These are phyloP conservation scores for Baryphthengus martii DNA, from an alignment of 2,113 vertebrate genomes.

Conservation along the genomic window DNA sequence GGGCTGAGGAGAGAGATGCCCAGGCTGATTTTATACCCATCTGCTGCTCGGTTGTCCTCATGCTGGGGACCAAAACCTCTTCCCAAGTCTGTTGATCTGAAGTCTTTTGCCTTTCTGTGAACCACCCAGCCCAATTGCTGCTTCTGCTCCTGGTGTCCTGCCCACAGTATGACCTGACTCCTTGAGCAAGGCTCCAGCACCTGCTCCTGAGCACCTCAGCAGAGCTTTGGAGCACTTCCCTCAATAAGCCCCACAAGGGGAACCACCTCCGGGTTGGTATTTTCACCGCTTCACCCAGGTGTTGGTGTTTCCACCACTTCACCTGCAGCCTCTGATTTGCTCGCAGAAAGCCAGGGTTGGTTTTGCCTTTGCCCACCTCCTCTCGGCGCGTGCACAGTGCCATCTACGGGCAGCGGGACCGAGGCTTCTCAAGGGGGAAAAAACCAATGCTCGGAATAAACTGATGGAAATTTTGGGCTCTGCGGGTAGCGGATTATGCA, in stretches of 20 bases:
- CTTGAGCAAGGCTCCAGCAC: rapidly evolving
- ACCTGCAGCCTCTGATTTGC: not conserved
- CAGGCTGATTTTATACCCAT: rapidly evolving
- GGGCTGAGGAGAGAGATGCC: not conserved
- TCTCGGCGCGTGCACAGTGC: not conserved
- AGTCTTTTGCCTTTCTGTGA: not conserved
- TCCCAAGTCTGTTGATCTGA: rapidly evolving
- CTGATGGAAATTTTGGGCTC: not conserved
- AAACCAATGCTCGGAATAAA: too few relatives aligned
- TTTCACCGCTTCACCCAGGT: not conserved
- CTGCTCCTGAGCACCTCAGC: not conserved
- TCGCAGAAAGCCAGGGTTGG: not conserved
- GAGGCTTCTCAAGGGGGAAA: not conserved
- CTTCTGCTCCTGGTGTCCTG: rapidly evolving
- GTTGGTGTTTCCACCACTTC: not conserved
- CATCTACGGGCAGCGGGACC: not conserved
- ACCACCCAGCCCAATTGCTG: rapidly evolving
- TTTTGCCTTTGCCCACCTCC: too few relatives aligned
- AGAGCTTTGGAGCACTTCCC: not conserved
- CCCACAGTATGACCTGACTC: rapidly evolving
- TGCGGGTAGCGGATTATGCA: not conserved
- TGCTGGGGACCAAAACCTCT: too few relatives aligned
- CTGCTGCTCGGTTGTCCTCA: not conserved
- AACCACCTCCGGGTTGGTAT: not conserved
- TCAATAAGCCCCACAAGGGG: not conserved